Base-by-base conservation (phyloP, 2,797 vertebrate genomes). In the Chrosomus eos region DNA sequence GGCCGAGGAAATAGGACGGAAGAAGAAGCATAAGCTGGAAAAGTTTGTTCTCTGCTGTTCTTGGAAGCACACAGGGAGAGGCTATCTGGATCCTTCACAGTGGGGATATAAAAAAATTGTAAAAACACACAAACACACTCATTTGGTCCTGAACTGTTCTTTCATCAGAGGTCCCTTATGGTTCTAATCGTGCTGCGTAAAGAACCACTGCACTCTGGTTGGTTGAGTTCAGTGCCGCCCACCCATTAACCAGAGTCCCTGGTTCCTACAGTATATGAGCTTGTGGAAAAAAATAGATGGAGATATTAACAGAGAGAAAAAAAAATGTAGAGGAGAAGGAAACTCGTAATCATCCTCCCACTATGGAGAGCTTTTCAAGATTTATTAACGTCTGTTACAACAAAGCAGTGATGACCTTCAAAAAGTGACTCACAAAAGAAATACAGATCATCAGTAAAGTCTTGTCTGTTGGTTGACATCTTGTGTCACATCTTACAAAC, bases 161-260 rank as follows among this genome's bases (percentile, higher is more conserved):
- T 82, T 73, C 76, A 73, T 78, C 33, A 73, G 55, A 64, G 74
- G 26, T 86, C 81, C 86, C 84, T 79, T 31, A 85, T 83, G 83
- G 80, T 71, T 72, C 72, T 31, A 73, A 85, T 85, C 53, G 55
- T 75, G 78, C 74, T 58, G 74, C 45, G 66, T 58, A 73, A 80
- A 83, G 71, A 83, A 72, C n/a, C 62, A 71, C 71, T 66, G 68
- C 9, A 8, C 26, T 68, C 26, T 86, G 78, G 90, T 89, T 90
- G 89, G 90, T 77, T 71, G 19, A 11, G 40, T 75, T 71, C 38
- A 85, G 75, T 84, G 80, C 86, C 76, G 45, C 88, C 87, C 88
- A 80, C 80, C 77, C 58, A 70, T 55, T 58, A 67, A 66, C 26
- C 38, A 21, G 72, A 83, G 40, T 70, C 74, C 80, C 70, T 60